Base-by-base conservation (phyloP, 2,888 invertebrate species). In the Acleris laterana region DNA sequence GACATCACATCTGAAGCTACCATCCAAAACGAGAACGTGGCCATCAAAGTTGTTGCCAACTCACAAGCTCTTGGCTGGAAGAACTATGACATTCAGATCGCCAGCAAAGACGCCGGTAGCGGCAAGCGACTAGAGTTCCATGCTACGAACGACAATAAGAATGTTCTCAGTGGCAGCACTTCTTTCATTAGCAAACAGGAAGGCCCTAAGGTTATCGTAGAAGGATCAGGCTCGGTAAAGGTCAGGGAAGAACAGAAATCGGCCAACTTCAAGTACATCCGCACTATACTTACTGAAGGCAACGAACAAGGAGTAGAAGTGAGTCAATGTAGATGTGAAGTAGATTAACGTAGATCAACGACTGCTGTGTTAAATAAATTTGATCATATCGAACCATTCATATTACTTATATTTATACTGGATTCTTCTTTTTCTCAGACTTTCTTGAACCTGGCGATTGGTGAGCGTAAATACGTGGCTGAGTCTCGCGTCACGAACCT, bases 191-290 rank as follows among this genome's bases (percentile, higher is more conserved):
- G 95, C 68, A 95, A 96, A 71, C 95, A 95, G 66, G 96, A 96
- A 80, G 95, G 94, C 42, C 94, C 94, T 16, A 96, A 96, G 80
- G 93, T 94, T 60, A 95, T 96, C 62, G 90, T 96, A 7, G 97
- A 97, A 80, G 97, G 97, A 0, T 95, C 95, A 7, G 97, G 97
- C 1, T 94, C 94, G 49, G 89, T 97, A 17, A 95, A 95, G 75
- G 92, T 96, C n/a, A 94, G 94, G 62, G 95, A 96, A 1, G 94
- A 95, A 62, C 93, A 94, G 68, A 95, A 95, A 72, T 94, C 95
- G 16, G 95, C 95, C 0, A 96, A 95, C 82, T 97, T 97, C 88
- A 96, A 96, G 74, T 95, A 95, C 76, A 95, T 95, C 65, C 93
- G 94, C 53, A 95, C 96, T 68, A 80, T 93, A 19, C 93, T 96